Base-by-base conservation (phyloP, 2,797 vertebrate genomes). In the Champsocephalus gunnari region DNA sequence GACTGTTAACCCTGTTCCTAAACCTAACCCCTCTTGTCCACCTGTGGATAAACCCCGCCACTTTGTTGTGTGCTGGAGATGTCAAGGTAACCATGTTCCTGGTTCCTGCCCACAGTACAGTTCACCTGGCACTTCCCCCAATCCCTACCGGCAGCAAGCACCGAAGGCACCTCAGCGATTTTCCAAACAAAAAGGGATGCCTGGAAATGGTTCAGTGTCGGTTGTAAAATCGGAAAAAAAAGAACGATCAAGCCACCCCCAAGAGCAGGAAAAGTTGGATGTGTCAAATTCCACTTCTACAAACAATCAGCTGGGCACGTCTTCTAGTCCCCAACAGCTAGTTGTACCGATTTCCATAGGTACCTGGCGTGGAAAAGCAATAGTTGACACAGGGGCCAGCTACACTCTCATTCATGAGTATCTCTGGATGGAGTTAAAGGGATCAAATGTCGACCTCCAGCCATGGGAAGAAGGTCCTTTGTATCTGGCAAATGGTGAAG, bases 331-430 rank as follows among this genome's bases (percentile, higher is more conserved):
- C 5, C 11, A 1, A 43, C 41, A 74, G 19, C 47, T 79, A 2
- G 7, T 60, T 5, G 32, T 80, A 0, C 57, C 63, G 9, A 4
- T 77, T 13, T 57, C 56, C 13, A 71, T 76, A 9, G 5, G 47
- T 28, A 4, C 50, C n/a, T 73, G 58, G 53, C 1, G 0, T 45
- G 21, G 21, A 21, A 21, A 21, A 21, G 21, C 21, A 21, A 21
- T 21, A 10, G 45, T 78, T 28, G 61, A 74, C 19, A 79, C 69
- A 1, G 60, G 75, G 5, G 12, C 66, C 1, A 50, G 47, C 49
- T 78, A 55, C 9, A 55, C 59, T 72, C 24, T 24, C 51, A 21
- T 48, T 32, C 51, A 64, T 41, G 43, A 49, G 32, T 72, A 57
- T 55, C 50, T 63, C 5, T 55, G 69, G 44, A 2, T 57, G 19